Conservation (phyloP, 2,797 vertebrate species). For the Catharus ustulatus region DNA sequence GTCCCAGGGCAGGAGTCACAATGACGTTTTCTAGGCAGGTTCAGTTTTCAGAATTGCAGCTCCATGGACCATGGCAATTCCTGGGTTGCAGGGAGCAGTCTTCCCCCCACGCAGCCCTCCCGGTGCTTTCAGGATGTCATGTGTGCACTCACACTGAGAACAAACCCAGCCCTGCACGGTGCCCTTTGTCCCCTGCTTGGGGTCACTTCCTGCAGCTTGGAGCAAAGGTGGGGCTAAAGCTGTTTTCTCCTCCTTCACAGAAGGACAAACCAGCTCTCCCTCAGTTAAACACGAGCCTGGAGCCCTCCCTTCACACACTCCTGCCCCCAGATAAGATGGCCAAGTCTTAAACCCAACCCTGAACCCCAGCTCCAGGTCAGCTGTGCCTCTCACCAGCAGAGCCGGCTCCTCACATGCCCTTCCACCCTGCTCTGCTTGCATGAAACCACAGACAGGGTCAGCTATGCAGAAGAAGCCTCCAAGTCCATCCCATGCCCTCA, state of each 20-base stretch:
- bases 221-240: neutral
- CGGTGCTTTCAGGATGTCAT: neutral
- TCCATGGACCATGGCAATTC: fast-evolving
- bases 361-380: neutral
- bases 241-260: neutral
- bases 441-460: neutral
- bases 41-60: neutral
- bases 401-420: neutral
- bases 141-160: neutral
- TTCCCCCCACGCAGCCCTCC: neutral
- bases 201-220: neutral
- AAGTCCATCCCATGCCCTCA: neutral
- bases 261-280: neutral
- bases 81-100: neutral
- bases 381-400: neutral
- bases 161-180: neutral
- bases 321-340: neutral
- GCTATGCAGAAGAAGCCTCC: neutral
- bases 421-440: neutral
- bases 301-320: neutral
- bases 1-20: neutral
- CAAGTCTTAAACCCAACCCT: neutral
- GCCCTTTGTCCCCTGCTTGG: neutral
- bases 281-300: neutral
- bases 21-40: neutral